Evolutionary conservation across 2,888 invertebrate species (phyloP).

Genomic region (Cephus rjabovi): DNA sequence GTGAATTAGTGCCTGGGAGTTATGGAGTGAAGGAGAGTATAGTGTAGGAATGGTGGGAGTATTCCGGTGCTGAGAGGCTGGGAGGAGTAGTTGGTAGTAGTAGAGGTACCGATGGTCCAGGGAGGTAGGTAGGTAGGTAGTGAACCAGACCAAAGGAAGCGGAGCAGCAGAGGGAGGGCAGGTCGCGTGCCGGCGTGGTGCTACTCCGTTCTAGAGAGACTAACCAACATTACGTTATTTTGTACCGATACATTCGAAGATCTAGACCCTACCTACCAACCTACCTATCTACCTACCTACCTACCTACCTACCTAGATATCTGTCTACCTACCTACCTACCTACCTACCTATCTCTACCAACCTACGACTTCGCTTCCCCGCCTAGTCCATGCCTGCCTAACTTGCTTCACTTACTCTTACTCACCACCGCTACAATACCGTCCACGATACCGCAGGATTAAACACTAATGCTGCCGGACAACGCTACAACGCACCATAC

Average conservation of each 20-base stretch:
- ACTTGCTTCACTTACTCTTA: slow-evolving; percentile 39
- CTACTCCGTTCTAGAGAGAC: slow-evolving; percentile 51
- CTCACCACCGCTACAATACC: slow-evolving; percentile 39
- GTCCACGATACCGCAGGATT: slow-evolving; percentile 19
- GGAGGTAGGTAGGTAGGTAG: slow-evolving; percentile 8
- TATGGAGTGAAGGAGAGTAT: slow-evolving; percentile 40
- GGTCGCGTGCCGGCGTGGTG: slow-evolving; percentile 65
- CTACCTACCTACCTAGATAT: slow-evolving; percentile 47
- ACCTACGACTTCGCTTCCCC: slow-evolving; percentile 27
- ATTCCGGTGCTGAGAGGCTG: slow-evolving; percentile 38
- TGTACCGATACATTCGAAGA: slow-evolving; percentile 27
- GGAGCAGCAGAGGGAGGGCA: slow-evolving; percentile 47
- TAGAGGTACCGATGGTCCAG: slow-evolving; percentile 25
- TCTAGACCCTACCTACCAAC: slow-evolving; percentile 40
- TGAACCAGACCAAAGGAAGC: slow-evolving; percentile 12
- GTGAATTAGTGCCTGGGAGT: slow-evolving; percentile 52
- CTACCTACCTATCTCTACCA: slow-evolving; percentile 31
- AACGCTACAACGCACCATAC: slow-evolving; percentile 26
- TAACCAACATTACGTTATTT: slow-evolving; percentile 40
- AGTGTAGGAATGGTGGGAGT: slow-evolving; percentile 33
- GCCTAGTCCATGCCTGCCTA: slow-evolving; percentile 25
- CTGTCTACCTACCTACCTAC: slow-evolving; percentile 23
- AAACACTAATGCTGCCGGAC: slow-evolving; percentile 22
- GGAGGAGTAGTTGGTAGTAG: slow-evolving; percentile 32
- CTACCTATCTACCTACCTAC: slow-evolving; percentile 49